Conservation (phyloP, 2,113 vertebrate species). For the Pleuronectes platessa region DNA sequence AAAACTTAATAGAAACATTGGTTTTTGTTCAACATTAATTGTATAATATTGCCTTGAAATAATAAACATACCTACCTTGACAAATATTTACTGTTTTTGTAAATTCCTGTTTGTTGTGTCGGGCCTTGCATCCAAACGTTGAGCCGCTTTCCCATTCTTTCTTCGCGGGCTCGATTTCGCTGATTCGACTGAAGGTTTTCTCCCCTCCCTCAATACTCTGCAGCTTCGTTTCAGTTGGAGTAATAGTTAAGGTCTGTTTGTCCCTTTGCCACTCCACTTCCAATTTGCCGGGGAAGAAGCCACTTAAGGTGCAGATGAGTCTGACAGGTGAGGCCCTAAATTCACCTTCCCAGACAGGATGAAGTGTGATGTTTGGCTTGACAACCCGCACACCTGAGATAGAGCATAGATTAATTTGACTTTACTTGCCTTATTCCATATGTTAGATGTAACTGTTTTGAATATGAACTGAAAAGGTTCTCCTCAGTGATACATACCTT, state of each 20-base stretch:
- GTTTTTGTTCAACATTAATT: neutral
- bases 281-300: constrained; percentile 39
- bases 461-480: neutral
- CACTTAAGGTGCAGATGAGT: constrained; percentile 71
- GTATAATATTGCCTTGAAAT: neutral
- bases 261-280: constrained; percentile 53
- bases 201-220: neutral
- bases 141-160: constrained; percentile 37
- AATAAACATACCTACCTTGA: constrained; percentile 62
- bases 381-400: constrained; percentile 18
- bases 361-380: constrained; percentile 61
- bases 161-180: constrained; percentile 51
- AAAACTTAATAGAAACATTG: neutral
- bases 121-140: constrained; percentile 57
- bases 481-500: constrained; percentile 57
- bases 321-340: constrained; percentile 20
- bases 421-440: neutral
- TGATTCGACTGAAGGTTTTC: constrained; percentile 50
- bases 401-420: constrained; percentile 21
- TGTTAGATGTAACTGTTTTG: rapidly evolving
- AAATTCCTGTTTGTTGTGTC: rapidly evolving
- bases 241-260: rapidly evolving
- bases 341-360: constrained; percentile 43
- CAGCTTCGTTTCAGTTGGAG: neutral
- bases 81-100: constrained; percentile 53